Base-by-base conservation (phyloP, 2,888 invertebrate genomes). In the Entomobrya proxima region DNA sequence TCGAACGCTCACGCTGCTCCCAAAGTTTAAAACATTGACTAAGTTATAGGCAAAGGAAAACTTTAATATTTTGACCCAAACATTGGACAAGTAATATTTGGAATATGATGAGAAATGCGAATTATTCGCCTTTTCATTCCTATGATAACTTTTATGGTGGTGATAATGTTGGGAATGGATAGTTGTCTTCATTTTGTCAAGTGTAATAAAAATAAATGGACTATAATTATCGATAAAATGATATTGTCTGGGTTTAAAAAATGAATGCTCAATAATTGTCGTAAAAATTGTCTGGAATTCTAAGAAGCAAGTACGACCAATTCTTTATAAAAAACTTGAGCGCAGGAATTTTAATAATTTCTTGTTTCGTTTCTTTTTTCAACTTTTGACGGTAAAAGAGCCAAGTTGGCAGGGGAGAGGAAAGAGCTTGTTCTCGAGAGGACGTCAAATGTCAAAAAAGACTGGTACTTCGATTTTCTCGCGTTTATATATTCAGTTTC, bases 11-110 rank as follows among this genome's bases (percentile, higher is more conserved):
- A 87, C 72, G 75, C 82, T 86, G 72, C 82, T 86, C n/a, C 85
- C 85, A 24, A 87, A 78, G 67, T 84, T 88, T 9, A 88, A 86
- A 72, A 89, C 78, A 55, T 87, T 82, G 2, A 88, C 76, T n/a
- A 89, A 9, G 64, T 86, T 87, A 24, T 87, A 75, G 15, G 88
- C 86, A 61, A 89, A 85, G 6, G 89, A 88, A 35, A 89, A 84
- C 11, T 81, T 86, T 21, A 89, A 37, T 30, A 89, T 78, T 58
- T 76, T 86, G 11, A 88, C 78, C 89, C 89, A 89, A 79, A 79
- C 82, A 79, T 78, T 58, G 21, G 86, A 85, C 27, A 88, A 86
- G 35, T 83, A 83, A 21, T 85, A 67, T 47, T 82, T 83, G 1
- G 83, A 80, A 72, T 80, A 80, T 13, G 74, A 75, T 55, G 78